Conservation (phyloP, 1,140 invertebrate species). For the Plectrocnemia conspersa region DNA sequence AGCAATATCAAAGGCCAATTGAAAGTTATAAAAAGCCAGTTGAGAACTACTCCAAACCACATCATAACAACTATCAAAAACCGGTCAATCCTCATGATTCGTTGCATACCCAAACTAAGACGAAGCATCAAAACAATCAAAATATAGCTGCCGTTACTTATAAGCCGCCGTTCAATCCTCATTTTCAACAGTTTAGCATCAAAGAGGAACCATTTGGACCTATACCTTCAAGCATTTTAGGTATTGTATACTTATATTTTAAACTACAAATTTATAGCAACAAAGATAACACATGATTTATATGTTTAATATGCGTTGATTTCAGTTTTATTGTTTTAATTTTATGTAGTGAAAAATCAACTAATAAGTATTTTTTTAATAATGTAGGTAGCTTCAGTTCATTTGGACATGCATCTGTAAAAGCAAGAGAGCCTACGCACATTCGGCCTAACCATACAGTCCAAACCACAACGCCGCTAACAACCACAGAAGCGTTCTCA, state of each 20-base stretch:
- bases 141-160: conserved; percentile 30
- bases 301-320: not conserved
- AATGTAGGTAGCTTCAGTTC: conserved; percentile 49
- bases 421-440: conserved; percentile 44
- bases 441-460: no score
- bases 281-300: no score
- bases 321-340: not conserved
- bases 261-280: not conserved
- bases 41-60: conserved; percentile 17
- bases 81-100: conserved; percentile 30
- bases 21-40: conserved; percentile 41
- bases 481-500: conserved; percentile 5
- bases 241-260: conserved; percentile 24
- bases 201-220: conserved; percentile 39
- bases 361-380: conserved; percentile 12
- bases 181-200: conserved; percentile 42
- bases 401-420: conserved; percentile 46
- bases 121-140: conserved; percentile 14
- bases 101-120: conserved; percentile 28
- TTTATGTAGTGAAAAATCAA: no score
- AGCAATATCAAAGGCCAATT: conserved; percentile 41
- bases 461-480: conserved; percentile 15
- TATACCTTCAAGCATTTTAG: conserved; percentile 46
- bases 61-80: conserved; percentile 21
- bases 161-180: conserved; percentile 34